Base-by-base conservation (phyloP, 2,888 invertebrate species). In the Hypomecis punctinalis region DNA sequence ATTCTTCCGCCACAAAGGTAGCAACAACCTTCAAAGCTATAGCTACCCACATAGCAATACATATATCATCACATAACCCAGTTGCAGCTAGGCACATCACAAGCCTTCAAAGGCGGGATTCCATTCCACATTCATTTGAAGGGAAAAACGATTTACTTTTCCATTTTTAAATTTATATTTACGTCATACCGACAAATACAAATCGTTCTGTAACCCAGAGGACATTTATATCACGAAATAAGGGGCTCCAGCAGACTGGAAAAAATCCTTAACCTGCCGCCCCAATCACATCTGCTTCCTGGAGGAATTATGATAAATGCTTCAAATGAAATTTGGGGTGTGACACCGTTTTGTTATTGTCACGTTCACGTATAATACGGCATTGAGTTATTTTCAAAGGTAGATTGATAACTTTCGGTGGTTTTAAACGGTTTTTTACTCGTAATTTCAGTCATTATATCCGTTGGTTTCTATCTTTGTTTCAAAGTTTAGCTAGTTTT, bases 181-280 rank as follows among this genome's bases (percentile, higher is more conserved):
- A 61, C 66, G 73, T 76, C 76, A 73, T 76, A 73, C 72, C 73
- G 79, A 81, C 81, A 82, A 81, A 82, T 82, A 85, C 73, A 83
- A 81, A 81, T 81, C 71, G 79, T 75, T 71, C 68, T 76, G 70
- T 77, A 80, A 77, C 74, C 76, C 72, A 75, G 76, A 75, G 73
- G 77, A 77, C 77, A 77, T 78, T 83, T 84, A 78, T 81, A 81
- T 80, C 63, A 60, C 47, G 75, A 82, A 83, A 84, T 84, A 80
- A 85, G 82, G 84, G 86, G 85, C 83, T 74, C 77, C 78, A 78
- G 71, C 82, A 78, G 82, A 81, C 81, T 83, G 87, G 84, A 88
- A 90, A 87, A 85, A 88, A 86, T 84, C 82, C 84, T 84, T 86
- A 86, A 89, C 86, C 85, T 86, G 83, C 77, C 79, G 68, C 79